Evolutionary conservation across 1,140 invertebrate species (phyloP).

Genomic region (Sipha flava): DNA sequence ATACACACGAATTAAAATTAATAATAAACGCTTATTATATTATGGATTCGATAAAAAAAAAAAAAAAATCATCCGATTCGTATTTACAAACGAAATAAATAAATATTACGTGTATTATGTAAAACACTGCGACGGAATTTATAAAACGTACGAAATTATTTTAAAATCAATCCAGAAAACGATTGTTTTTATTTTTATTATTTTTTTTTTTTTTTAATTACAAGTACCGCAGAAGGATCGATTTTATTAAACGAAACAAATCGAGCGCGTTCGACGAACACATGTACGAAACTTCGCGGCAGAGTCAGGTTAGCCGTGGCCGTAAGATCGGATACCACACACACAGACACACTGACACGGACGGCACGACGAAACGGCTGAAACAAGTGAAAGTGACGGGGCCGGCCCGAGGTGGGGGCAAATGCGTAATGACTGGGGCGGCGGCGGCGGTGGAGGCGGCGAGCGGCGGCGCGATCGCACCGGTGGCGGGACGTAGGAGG

Average conservation of each 20-base stretch:
- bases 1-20: background rate
- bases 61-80: no score
- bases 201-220: background rate
- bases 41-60: no score
- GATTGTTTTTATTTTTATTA: no score
- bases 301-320: constrained; percentile 7
- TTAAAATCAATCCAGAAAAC: background rate
- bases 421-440: background rate
- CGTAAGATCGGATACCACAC: constrained; percentile 1
- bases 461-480: background rate
- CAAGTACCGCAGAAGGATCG: background rate
- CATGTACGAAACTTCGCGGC: constrained; percentile 20
- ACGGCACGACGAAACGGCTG: constrained; percentile 18
- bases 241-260: background rate
- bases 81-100: no score
- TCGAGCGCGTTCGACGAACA: constrained; percentile 4
- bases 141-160: background rate
- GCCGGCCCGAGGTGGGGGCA: constrained; percentile 16
- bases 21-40: no score
- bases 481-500: background rate
- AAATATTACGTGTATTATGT: no score
- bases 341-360: constrained; percentile 33
- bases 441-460: background rate
- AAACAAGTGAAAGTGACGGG: constrained; percentile 31
- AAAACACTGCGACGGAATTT: background rate